Conservation (phyloP, 2,797 vertebrate species). For the Limnodromus scolopaceus region DNA sequence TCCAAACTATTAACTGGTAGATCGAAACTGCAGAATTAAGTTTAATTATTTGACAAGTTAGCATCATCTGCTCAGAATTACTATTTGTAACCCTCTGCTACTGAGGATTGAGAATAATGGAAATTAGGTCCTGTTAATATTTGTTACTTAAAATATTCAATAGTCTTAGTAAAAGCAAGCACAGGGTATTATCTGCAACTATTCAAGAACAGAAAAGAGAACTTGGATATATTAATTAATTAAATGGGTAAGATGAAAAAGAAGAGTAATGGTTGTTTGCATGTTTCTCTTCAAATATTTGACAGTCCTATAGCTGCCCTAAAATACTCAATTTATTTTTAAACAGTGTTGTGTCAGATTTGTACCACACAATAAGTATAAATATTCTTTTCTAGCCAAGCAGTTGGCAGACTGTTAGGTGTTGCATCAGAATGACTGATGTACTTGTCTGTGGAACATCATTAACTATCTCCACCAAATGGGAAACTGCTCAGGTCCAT, state of each 20-base stretch:
- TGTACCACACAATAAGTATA: not conserved
- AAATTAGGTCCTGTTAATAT: not conserved
- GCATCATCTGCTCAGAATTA: not conserved
- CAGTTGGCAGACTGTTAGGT: not conserved
- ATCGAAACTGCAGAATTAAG: not conserved
- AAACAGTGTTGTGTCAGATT: not conserved
- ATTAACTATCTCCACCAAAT: not conserved
- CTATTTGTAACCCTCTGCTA: not conserved
- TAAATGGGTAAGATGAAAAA: not conserved
- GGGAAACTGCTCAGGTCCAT: not conserved
- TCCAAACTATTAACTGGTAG: not conserved
- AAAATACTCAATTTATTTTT: not conserved
- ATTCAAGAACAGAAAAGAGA: not conserved
- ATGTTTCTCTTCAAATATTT: not conserved
- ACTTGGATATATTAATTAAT: not conserved
- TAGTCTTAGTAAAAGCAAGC: not conserved
- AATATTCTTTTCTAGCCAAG: not conserved
- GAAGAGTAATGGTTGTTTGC: not conserved
- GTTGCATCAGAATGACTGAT: not conserved
- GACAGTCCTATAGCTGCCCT: not conserved
- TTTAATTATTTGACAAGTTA: not conserved
- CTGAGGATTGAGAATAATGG: not conserved
- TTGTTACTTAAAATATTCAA: not conserved
- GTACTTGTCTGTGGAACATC: not conserved
- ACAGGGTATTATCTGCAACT: not conserved